Conservation (phyloP, 2,888 invertebrate species). For the Pseudococcus longispinus region DNA sequence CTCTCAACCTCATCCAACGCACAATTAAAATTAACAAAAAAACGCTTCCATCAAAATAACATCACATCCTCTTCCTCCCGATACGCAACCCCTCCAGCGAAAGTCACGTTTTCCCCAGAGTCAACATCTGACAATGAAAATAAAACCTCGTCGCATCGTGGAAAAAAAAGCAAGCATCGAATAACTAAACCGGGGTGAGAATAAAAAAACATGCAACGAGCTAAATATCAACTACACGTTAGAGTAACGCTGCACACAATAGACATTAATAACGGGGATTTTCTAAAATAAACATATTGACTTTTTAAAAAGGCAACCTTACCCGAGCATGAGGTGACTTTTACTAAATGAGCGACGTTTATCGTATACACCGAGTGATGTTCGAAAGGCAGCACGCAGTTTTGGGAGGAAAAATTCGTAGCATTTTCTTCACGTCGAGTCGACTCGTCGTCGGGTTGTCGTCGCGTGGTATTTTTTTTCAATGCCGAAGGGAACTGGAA, state of each 20-base stretch:
- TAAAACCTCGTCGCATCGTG: neutral
- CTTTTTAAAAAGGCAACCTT: conserved; percentile 20
- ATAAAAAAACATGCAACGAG: neutral
- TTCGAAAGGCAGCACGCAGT: neutral
- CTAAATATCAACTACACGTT: conserved; percentile 37
- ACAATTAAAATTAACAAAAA: neutral
- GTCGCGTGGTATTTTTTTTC: neutral
- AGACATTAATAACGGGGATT: conserved; percentile 26
- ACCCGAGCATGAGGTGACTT: neutral
- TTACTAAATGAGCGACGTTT: conserved; percentile 15
- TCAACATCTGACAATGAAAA: neutral
- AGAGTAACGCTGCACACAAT: neutral
- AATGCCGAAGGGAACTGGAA: neutral
- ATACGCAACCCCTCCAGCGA: neutral
- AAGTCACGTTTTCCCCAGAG: neutral
- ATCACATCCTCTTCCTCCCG: neutral
- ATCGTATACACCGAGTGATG: neutral
- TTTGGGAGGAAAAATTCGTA: neutral
- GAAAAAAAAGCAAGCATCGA: neutral
- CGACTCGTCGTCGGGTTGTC: no score
- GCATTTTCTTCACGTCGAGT: neutral
- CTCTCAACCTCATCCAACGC: neutral
- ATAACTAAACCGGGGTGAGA: neutral
- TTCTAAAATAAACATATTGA: conserved; percentile 35
- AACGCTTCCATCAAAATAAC: neutral